Base-by-base conservation (phyloP, 1,140 invertebrate genomes). In the Campodea augens region DNA sequence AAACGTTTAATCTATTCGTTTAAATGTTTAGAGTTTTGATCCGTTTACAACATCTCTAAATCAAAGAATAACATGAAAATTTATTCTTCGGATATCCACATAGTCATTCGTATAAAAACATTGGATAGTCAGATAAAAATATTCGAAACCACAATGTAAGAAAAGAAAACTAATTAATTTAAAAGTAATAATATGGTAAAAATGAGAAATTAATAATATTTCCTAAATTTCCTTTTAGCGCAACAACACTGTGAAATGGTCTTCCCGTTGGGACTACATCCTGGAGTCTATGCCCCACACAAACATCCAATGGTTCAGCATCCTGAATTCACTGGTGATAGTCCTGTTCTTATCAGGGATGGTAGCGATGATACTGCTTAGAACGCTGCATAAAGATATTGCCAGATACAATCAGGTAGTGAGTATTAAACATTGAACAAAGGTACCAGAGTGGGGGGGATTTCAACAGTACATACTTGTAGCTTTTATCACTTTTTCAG, bases 221-320 rank as follows among this genome's bases (percentile, higher is more conserved):
- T 46, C 19, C 21, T 47, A 18, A 41, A 18, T 4, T 50, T 24
- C 36, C 13, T 36, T n/a, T n/a, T n/a, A 76, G 69, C 68, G 71
- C 60, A 79, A 93, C 58, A 77, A 87, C 55, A 71, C 74, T 2
- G 81, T 93, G 2, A 95, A 95, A 66, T 98, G 95, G 95, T 95
- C 90, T 0, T 97, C 91, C 0, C 73, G 95, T 55, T 98, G 95
- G 95, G 95, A 99, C 68, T 98, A 98, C 59, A 95, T 99, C 50
- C 66, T 99, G 38, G 89, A 97, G 62, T 95, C 91, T 1, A 93
- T 95, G 80, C 90, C 89, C 0, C 89, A 97, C 56, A 91, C 91
- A 0, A 97, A 98, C 64, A 98, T 98, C 54, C 93, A 98, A 61
- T 98, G 93, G 93, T 98, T 98, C 57, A 92, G 85, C 43, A 90